Conservation (phyloP, 2,113 vertebrate genomes). For the Myrmecophaga tridactyla region DNA sequence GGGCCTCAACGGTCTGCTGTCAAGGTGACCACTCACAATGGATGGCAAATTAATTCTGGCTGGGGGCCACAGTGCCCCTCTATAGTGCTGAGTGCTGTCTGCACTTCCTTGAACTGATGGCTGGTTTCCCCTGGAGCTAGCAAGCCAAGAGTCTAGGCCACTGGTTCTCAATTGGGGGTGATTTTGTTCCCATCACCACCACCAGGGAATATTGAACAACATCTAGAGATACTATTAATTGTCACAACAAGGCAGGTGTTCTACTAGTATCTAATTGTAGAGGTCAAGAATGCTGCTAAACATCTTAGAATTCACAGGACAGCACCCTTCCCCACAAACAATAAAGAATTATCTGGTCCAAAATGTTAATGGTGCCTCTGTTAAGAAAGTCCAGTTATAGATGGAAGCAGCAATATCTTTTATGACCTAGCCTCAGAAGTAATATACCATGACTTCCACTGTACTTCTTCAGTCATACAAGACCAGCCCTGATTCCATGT, state of each 20-base stretch:
- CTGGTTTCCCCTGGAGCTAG: not conserved
- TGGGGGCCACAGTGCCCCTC: not conserved
- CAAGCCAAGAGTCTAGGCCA: not conserved
- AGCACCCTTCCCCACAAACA: too few species aligned
- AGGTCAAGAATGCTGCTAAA: not conserved
- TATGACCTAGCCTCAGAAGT: too few species aligned
- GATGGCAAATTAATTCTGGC: not conserved
- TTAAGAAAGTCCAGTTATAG: too few species aligned
- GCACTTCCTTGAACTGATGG: not conserved
- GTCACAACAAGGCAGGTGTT: not conserved
- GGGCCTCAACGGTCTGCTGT: not conserved
- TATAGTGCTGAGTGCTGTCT: accelerated
- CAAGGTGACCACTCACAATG: too few species aligned
- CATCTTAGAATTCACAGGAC: not conserved
- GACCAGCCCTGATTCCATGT: accelerated
- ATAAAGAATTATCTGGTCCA: too few species aligned
- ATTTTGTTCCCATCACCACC: too few species aligned
- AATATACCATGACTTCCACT: not conserved
- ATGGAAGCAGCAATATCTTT: too few species aligned
- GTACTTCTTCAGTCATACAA: not conserved
- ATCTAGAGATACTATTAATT: not conserved
- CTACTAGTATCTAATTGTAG: not conserved
- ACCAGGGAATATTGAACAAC: not conserved
- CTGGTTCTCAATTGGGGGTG: too few species aligned
- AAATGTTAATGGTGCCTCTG: too few species aligned